These are phyloP conservation scores for Ormia ochracea DNA, from an alignment of 2,888 invertebrate species.

Conservation along the genomic window DNA sequence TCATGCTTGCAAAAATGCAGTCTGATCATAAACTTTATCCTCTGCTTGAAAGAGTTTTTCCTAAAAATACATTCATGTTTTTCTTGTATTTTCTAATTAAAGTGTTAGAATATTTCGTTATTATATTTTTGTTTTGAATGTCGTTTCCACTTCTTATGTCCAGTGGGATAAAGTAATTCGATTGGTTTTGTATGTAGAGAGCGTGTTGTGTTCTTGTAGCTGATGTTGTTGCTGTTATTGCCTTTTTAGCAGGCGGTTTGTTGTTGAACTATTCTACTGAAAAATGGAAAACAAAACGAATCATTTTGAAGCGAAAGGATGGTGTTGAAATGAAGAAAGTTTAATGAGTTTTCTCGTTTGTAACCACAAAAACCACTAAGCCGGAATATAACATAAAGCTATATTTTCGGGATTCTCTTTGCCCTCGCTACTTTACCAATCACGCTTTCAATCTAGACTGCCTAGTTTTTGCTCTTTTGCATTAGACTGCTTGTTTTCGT, in stretches of 20 bases:
- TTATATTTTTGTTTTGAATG: conserved; percentile 24
- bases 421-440: neutral
- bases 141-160: conserved; percentile 37
- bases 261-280: neutral
- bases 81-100: conserved; percentile 30
- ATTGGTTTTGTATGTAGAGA: conserved; percentile 40
- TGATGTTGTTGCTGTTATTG: conserved; percentile 1
- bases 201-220: neutral
- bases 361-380: conserved; percentile 72
- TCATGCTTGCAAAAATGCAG: neutral
- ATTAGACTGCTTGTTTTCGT: conserved; percentile 4
- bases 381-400: conserved; percentile 68
- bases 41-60: neutral
- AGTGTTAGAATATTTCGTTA: conserved; percentile 36
- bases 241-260: conserved; percentile 7
- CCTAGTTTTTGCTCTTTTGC: conserved; percentile 16
- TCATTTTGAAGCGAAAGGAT: conserved; percentile 36
- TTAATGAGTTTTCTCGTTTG: conserved; percentile 73
- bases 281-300: conserved; percentile 13
- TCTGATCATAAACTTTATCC: conserved; percentile 21
- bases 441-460: neutral
- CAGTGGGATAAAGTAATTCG: conserved; percentile 59
- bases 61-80: conserved; percentile 19
- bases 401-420: neutral
- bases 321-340: conserved; percentile 67